Conservation (phyloP, 2,888 invertebrate species). For the Nemotelus pantherinus region DNA sequence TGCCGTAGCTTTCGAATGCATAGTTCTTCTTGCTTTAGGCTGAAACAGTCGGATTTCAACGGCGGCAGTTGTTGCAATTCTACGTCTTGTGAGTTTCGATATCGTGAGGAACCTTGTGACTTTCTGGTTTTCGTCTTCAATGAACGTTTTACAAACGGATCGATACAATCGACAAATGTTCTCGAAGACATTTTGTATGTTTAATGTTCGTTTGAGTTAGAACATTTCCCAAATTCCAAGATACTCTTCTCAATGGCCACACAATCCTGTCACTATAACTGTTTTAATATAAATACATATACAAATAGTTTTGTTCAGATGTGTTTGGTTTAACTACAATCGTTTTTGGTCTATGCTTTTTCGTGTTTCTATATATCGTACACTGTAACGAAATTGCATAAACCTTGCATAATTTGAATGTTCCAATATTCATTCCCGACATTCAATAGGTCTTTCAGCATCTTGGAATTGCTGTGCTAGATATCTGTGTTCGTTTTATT, state of each 20-base stretch:
- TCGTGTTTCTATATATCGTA: too few relatives aligned
- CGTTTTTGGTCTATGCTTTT: too few relatives aligned
- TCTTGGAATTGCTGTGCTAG: constrained; percentile 26
- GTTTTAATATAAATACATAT: too few relatives aligned
- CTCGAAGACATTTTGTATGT: constrained; percentile 70
- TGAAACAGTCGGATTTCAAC: constrained; percentile 91
- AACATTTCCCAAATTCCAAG: too few relatives aligned
- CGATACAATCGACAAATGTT: constrained; percentile 98
- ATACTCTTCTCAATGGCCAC: too few relatives aligned
- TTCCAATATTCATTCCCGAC: constrained; percentile 29
- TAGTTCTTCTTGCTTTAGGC: constrained; percentile 86
- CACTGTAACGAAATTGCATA: too few relatives aligned
- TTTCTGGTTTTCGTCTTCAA: constrained; percentile 98
- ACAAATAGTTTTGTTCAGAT: too few relatives aligned
- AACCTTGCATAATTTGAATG: background rate
- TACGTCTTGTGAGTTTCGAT: constrained; percentile 97
- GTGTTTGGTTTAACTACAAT: too few relatives aligned
- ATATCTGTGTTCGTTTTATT: background rate
- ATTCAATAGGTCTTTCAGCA: constrained; percentile 32
- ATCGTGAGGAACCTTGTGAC: constrained; percentile 98
- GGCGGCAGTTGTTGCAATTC: constrained; percentile 95
- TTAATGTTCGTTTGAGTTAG: too few relatives aligned
- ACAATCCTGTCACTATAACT: too few relatives aligned
- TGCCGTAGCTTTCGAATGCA: constrained; percentile 92
- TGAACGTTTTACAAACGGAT: constrained; percentile 98